phyloP scores from a whole-genome alignment of 2,888 invertebrate genomes.

The Junonia oenone region DNA sequence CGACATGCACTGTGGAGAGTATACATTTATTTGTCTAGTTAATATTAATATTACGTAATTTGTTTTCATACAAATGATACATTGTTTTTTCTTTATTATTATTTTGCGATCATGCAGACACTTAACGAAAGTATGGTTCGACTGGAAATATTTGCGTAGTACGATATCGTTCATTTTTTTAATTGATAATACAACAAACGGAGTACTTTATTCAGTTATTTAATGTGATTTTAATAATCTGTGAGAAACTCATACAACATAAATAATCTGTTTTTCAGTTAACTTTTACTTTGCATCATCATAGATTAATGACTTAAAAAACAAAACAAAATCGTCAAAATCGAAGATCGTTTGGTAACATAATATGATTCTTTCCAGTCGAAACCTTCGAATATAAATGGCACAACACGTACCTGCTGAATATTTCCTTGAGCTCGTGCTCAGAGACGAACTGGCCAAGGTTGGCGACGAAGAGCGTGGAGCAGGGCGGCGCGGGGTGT shows the following conservation, averaged over 20 bases:
- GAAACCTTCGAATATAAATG: constrained; percentile 11
- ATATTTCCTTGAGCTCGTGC: constrained; percentile 98
- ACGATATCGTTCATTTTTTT: background rate
- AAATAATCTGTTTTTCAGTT: no score
- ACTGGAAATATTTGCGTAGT: constrained; percentile 41
- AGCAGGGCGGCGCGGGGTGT: constrained; percentile 91
- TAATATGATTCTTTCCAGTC: constrained; percentile 26
- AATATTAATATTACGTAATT: constrained; percentile 18
- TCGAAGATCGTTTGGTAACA: no score
- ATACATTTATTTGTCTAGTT: constrained; percentile 37
- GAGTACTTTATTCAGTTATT: no score
- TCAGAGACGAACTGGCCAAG: constrained; percentile 98
- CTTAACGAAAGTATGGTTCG: constrained; percentile 34
- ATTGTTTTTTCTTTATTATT: constrained; percentile 12
- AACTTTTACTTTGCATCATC: no score
- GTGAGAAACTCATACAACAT: no score
- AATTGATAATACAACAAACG: no score
- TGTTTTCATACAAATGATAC: constrained; percentile 20
- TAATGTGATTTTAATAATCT: no score
- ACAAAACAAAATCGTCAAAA: background rate
- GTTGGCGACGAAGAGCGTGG: constrained; percentile 98
- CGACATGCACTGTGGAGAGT: constrained; percentile 71
- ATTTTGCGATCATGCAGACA: constrained; percentile 46
- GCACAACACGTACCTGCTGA: constrained; percentile 88
- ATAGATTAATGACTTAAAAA: no score